Conservation (phyloP, 2,888 invertebrate genomes). For the Gasteruption jaculator region DNA sequence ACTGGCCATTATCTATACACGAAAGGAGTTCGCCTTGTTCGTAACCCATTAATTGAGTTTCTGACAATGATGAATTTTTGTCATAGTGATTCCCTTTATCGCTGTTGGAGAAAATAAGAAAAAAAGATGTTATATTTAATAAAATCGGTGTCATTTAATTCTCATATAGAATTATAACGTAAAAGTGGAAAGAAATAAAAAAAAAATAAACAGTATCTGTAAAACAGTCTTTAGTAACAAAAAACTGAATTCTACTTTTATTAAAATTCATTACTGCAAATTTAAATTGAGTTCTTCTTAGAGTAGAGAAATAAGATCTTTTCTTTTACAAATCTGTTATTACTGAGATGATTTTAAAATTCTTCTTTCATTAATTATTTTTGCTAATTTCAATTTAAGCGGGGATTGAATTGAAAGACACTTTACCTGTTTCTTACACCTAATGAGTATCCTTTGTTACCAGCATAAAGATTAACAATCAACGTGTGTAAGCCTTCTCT, state of each 20-base stretch:
- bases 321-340: no score
- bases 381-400: no score
- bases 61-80: constrained; percentile 61
- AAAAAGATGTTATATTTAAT: constrained; percentile 11
- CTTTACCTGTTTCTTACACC: constrained; percentile 60
- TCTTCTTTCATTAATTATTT: no score
- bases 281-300: no score
- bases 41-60: constrained; percentile 80
- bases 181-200: no score
- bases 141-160: no score
- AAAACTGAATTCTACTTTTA: no score
- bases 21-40: constrained; percentile 84
- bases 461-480: constrained; percentile 86
- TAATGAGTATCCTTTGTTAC: constrained; percentile 85
- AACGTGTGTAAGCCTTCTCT: constrained; percentile 84
- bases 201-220: constrained; percentile 12
- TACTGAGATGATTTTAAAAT: no score
- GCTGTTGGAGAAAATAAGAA: constrained; percentile 30
- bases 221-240: constrained; percentile 1
- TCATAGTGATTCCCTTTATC: constrained; percentile 54
- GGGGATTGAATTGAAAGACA: constrained; percentile 30
- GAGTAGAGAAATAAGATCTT: no score
- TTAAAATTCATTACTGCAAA: no score
- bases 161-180: no score
- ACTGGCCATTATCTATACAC: constrained; percentile 85